Percentiles rank a stretch among this genome's conserved stretches.
These are phyloP conservation scores for Sebastes fasciatus DNA, from an alignment of 2,113 vertebrate species.

Conservation along the genomic window DNA sequence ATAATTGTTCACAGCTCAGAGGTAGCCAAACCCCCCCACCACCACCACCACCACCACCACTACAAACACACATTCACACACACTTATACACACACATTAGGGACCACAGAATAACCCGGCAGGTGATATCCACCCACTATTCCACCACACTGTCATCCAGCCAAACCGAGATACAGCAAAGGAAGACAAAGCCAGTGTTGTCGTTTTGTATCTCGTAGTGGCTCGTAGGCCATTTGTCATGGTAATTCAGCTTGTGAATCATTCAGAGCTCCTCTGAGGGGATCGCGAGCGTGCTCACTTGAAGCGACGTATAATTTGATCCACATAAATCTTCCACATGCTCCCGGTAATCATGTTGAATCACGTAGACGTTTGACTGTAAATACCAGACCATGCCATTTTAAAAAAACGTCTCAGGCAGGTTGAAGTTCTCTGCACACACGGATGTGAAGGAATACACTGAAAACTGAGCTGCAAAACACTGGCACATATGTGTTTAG, in stretches of 20 bases:
- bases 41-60: constrained; percentile 1
- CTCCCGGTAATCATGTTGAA: constrained; percentile 59
- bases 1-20: constrained; percentile 30
- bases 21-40: not conserved
- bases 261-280: constrained; percentile 42
- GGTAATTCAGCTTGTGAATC: constrained; percentile 61
- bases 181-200: constrained; percentile 46
- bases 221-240: constrained; percentile 43
- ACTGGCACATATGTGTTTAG: not conserved
- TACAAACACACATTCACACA: constrained; percentile 31
- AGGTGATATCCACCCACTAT: constrained; percentile 44
- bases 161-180: constrained; percentile 14
- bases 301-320: constrained; percentile 65
- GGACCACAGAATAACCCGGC: constrained; percentile 37
- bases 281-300: constrained; percentile 20
- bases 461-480: not conserved
- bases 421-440: not conserved
- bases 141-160: constrained; percentile 31
- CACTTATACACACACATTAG: not conserved
- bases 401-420: not conserved
- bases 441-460: not conserved
- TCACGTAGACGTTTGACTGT: constrained; percentile 33
- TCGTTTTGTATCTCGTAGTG: constrained; percentile 21
- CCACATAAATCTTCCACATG: constrained; percentile 58
- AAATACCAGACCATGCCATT: constrained; percentile 49